Percentiles rank a stretch among this genome's conserved stretches.
Conservation (phyloP, 1,140 invertebrate species). For the Orchesella cincta region DNA sequence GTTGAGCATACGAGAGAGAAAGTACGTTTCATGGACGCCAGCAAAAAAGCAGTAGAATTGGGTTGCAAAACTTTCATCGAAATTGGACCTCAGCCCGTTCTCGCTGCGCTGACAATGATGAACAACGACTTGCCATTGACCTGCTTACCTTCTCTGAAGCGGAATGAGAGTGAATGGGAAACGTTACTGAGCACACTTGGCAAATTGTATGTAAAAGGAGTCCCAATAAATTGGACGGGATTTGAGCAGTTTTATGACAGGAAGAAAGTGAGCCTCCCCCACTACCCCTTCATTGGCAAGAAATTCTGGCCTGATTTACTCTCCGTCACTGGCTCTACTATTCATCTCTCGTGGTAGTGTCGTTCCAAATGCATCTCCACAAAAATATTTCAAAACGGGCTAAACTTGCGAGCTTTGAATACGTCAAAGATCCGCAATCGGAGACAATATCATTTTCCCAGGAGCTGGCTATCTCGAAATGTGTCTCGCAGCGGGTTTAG, state of each 20-base stretch:
- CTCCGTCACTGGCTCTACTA: not conserved
- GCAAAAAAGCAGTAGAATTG: not conserved
- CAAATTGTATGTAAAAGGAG: constrained; percentile 37
- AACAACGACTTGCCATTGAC: not conserved
- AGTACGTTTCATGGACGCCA: not conserved
- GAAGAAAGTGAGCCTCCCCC: constrained; percentile 31
- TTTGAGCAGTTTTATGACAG: constrained; percentile 13
- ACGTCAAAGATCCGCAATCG: constrained; percentile 10
- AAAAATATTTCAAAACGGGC: not conserved
- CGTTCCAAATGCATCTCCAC: constrained; percentile 6
- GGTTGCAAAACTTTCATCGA: constrained; percentile 3
- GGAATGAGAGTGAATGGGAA: constrained; percentile 35
- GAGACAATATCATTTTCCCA: not conserved
- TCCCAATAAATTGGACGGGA: constrained; percentile 33
- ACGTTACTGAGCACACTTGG: constrained; percentile 32
- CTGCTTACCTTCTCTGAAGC: constrained; percentile 34
- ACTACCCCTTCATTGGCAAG: constrained; percentile 38
- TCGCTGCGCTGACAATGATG: not conserved
- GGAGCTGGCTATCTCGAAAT: constrained; percentile 24
- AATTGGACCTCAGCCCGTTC: constrained; percentile 10
- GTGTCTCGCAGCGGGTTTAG: constrained; percentile 10
- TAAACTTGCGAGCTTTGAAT: constrained; percentile 1
- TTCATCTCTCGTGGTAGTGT: not conserved
- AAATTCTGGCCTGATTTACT: constrained; percentile 35
- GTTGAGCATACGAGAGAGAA: constrained; percentile 1